Evolutionary conservation across 2,113 vertebrate species (phyloP).

Genomic region (Tiliqua scincoides): DNA sequence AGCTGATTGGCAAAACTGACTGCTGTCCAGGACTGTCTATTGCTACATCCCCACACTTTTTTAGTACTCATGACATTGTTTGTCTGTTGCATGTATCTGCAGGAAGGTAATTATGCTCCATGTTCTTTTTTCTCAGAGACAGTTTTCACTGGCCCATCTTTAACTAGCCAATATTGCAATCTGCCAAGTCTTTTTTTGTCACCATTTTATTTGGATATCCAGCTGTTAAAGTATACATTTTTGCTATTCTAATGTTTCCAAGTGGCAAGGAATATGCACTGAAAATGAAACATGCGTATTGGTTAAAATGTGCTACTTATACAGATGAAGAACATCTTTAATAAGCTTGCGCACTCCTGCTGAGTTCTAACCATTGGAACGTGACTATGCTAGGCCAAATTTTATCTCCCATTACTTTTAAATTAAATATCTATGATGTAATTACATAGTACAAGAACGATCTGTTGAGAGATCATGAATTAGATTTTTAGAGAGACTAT

Average conservation of each 20-base stretch:
- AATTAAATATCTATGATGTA: constrained; percentile 80
- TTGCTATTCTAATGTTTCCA: constrained; percentile 20
- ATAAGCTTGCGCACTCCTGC: constrained; percentile 72
- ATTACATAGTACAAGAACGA: constrained; percentile 79
- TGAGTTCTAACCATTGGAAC: constrained; percentile 74
- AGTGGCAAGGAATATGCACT: constrained; percentile 40
- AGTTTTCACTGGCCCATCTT: neutral
- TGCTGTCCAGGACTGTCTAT: neutral
- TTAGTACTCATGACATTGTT: neutral
- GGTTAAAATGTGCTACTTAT: constrained; percentile 49
- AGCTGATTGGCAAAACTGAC: neutral
- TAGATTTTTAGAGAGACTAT: constrained; percentile 76
- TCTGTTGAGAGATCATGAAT: constrained; percentile 76
- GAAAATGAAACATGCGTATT: constrained; percentile 50
- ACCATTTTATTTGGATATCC: neutral
- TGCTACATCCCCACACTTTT: neutral
- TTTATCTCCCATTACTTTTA: constrained; percentile 75
- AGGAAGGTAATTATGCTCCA: neutral
- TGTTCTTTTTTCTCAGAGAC: neutral
- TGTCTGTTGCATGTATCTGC: neutral
- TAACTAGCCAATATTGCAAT: constrained; percentile 22
- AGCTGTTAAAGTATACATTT: constrained; percentile 41
- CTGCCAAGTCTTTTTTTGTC: neutral
- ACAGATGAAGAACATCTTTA: constrained; percentile 68
- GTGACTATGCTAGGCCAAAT: constrained; percentile 78